phyloP scores from a whole-genome alignment of 2,113 vertebrate species.

The Ailuropoda melanoleuca region DNA sequence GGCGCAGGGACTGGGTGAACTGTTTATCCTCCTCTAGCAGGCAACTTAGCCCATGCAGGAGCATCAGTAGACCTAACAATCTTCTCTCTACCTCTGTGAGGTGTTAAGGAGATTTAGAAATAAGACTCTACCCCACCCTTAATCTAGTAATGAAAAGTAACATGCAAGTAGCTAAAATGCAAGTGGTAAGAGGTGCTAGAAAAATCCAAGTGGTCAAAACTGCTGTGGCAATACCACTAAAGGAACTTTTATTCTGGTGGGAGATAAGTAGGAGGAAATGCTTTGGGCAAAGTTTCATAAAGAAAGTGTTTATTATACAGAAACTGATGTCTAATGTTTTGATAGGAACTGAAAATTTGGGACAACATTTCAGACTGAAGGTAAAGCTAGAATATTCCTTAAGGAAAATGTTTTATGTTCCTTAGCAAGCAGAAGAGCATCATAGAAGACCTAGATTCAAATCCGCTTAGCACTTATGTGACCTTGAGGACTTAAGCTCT shows the following conservation, averaged over 20 bases:
- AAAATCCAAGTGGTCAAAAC: background rate
- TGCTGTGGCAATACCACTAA: too few species aligned
- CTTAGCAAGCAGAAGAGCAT: background rate
- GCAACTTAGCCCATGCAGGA: too few species aligned
- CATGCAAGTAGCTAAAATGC: background rate
- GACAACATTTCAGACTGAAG: background rate
- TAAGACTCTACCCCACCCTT: background rate
- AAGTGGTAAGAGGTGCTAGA: background rate
- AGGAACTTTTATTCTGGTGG: background rate
- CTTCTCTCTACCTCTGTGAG: background rate
- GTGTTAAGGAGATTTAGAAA: background rate
- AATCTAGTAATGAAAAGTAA: background rate
- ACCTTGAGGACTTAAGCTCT: background rate
- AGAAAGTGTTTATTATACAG: background rate
- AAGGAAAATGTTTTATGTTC: background rate
- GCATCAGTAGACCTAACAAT: too few species aligned
- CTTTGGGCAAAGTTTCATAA: background rate
- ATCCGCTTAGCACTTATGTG: background rate
- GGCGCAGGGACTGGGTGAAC: too few species aligned
- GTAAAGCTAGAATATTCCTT: background rate
- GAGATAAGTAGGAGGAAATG: background rate
- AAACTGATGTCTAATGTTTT: background rate
- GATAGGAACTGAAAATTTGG: background rate
- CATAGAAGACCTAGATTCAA: background rate
- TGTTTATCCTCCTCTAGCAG: too few species aligned